Percentiles rank a stretch among this genome's conserved stretches.
Conservation (phyloP, 1,140 invertebrate species). For the Halictus rubicundus region DNA sequence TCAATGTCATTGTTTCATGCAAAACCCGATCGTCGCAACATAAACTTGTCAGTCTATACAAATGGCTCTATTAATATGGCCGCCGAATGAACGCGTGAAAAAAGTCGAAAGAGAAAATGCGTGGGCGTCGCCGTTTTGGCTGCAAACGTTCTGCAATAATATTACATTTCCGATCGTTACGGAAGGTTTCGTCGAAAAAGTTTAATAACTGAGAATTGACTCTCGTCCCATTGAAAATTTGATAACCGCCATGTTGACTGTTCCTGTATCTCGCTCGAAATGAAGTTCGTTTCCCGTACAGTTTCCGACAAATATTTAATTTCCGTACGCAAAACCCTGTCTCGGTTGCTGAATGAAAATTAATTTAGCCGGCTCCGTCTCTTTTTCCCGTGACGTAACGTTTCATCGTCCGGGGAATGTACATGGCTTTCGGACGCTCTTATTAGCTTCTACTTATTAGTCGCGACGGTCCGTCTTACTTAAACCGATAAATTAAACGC, state of each 20-base stretch:
- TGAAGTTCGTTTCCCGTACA: not conserved
- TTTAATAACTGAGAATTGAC: no score
- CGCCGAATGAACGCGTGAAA: no score
- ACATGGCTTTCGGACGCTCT: not conserved
- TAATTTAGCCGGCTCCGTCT: not conserved
- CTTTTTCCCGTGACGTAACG: not conserved
- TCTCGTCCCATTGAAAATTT: not conserved
- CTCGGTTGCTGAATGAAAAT: not conserved
- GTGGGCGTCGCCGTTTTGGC: no score
- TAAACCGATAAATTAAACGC: not conserved
- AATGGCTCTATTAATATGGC: no score
- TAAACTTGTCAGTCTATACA: no score
- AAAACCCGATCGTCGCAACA: no score
- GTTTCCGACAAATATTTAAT: constrained; percentile 4
- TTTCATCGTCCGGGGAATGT: not conserved
- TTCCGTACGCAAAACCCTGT: not conserved
- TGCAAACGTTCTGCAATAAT: no score
- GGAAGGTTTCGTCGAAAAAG: no score
- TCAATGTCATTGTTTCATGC: no score
- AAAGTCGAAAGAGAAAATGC: no score
- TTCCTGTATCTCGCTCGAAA: not conserved
- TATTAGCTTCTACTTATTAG: not conserved
- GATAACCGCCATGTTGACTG: not conserved
- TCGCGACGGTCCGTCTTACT: not conserved
- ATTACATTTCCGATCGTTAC: no score